A percentile compares a stretch with the other conserved stretches of the same genome.
These are phyloP conservation scores for Anniella stebbinsi DNA, from an alignment of 2,797 vertebrate species.

Conservation along the genomic window DNA sequence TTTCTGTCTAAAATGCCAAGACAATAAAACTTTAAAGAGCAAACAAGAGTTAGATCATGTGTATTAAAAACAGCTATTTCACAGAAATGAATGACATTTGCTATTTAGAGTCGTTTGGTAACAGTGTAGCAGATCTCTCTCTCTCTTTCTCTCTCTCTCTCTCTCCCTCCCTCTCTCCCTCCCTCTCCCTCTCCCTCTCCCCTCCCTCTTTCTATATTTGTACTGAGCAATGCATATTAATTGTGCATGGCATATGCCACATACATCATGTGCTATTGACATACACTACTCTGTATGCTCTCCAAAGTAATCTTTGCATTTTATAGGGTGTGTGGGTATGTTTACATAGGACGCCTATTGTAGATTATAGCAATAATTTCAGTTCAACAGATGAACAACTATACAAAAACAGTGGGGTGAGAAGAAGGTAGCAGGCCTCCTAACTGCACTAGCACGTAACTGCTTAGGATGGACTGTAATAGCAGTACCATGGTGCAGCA, in stretches of 20 bases:
- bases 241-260: conserved; percentile 10
- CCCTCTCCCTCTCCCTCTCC: background rate
- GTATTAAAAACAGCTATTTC: conserved; percentile 74
- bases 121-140: conserved; percentile 51
- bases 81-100: conserved; percentile 72
- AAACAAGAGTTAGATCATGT: conserved; percentile 81
- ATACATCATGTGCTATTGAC: conserved; percentile 36
- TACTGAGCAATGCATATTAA: background rate
- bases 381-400: background rate
- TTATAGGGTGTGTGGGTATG: conserved; percentile 41
- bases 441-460: background rate
- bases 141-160: background rate
- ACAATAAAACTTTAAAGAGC: conserved; percentile 84
- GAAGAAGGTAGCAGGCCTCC: background rate
- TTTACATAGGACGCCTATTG: conserved; percentile 9
- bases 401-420: background rate
- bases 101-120: conserved; percentile 67
- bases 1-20: conserved; percentile 82
- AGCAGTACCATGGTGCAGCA: background rate
- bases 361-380: background rate
- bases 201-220: background rate
- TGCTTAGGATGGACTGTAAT: background rate
- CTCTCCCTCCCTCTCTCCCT: too few species aligned
- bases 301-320: conserved; percentile 38
- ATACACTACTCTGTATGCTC: conserved; percentile 46